A percentile compares a stretch with the other conserved stretches of the same genome.
Conservation (phyloP, 2,797 vertebrate genomes). For the Neostethus bicornis region DNA sequence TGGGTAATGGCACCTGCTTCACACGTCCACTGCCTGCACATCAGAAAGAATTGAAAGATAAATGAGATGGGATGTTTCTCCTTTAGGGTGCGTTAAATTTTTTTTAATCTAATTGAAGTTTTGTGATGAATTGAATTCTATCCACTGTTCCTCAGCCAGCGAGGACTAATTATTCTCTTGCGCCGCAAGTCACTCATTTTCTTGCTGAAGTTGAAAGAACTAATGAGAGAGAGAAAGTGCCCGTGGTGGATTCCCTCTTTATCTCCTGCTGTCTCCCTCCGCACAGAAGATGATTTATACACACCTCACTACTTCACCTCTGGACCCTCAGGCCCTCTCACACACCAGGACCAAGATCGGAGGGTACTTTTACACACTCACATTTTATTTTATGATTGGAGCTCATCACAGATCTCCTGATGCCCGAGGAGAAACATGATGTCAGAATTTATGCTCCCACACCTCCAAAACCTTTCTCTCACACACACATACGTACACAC, state of each 20-base stretch:
- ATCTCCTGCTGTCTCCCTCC: slow-evolving; percentile 33
- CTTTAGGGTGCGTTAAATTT: too few relatives aligned
- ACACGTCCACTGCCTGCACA: slow-evolving; percentile 90
- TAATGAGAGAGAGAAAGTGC: slow-evolving; percentile 54
- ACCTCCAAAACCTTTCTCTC: slow-evolving; percentile 31
- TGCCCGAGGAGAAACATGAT: slow-evolving; percentile 32
- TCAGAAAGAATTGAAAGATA: not conserved
- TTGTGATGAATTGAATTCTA: slow-evolving; percentile 1
- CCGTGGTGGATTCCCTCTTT: slow-evolving; percentile 51
- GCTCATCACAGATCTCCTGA: slow-evolving; percentile 25
- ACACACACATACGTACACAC: slow-evolving; percentile 18
- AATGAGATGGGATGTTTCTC: not conserved
- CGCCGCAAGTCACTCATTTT: slow-evolving; percentile 18
- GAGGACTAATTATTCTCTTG: slow-evolving; percentile 26
- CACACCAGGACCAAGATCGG: slow-evolving; percentile 11
- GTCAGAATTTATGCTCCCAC: slow-evolving; percentile 16
- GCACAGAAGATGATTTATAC: slow-evolving; percentile 62
- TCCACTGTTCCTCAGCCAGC: slow-evolving; percentile 9
- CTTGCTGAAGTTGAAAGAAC: slow-evolving; percentile 38
- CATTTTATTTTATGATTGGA: slow-evolving; percentile 9
- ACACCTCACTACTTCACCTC: slow-evolving; percentile 8
- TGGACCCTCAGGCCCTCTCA: slow-evolving; percentile 46
- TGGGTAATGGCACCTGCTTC: slow-evolving; percentile 91
- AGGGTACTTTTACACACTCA: not conserved
- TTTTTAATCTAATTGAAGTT: not conserved